A percentile compares a stretch with the other conserved stretches of the same genome.
Conservation (phyloP, 2,888 invertebrate genomes). For the Merodon equestris region DNA sequence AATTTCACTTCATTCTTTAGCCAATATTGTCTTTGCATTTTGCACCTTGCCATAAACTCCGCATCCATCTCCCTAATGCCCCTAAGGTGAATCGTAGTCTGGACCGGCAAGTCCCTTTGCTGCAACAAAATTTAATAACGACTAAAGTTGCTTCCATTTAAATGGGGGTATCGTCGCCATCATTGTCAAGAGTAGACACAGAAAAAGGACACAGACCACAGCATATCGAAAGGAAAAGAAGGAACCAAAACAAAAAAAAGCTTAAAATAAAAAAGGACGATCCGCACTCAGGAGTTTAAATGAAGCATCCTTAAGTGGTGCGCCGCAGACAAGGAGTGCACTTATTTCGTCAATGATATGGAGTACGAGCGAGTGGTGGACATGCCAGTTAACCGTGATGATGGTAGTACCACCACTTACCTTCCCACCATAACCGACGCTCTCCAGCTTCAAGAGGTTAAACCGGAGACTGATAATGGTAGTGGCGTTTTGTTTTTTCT, state of each 20-base stretch:
- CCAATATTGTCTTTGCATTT: no score
- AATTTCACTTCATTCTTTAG: no score
- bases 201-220: slow-evolving; percentile 19
- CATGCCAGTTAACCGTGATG: slow-evolving; percentile 19
- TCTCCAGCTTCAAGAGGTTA: no score
- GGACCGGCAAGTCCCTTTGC: slow-evolving; percentile 39
- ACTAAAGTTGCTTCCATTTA: slow-evolving; percentile 13
- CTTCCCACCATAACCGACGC: no score
- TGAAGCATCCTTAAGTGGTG: slow-evolving; percentile 65
- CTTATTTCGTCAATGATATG: slow-evolving; percentile 45
- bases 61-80: no score
- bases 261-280: slow-evolving; percentile 33
- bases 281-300: slow-evolving; percentile 49
- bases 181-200: slow-evolving; percentile 5
- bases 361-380: slow-evolving; percentile 23
- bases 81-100: background rate
- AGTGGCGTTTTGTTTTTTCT: no score
- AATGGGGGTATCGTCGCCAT: no score
- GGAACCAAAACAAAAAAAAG: slow-evolving; percentile 4
- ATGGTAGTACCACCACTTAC: background rate
- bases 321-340: slow-evolving; percentile 58
- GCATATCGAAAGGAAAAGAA: slow-evolving; percentile 17
- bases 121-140: slow-evolving; percentile 46
- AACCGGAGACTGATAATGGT: no score
- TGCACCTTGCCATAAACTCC: no score